Evolutionary conservation across 2,888 invertebrate genomes (phyloP), one percentile per base, ranked within the genome.

Genomic region (Eilema depressum): DNA sequence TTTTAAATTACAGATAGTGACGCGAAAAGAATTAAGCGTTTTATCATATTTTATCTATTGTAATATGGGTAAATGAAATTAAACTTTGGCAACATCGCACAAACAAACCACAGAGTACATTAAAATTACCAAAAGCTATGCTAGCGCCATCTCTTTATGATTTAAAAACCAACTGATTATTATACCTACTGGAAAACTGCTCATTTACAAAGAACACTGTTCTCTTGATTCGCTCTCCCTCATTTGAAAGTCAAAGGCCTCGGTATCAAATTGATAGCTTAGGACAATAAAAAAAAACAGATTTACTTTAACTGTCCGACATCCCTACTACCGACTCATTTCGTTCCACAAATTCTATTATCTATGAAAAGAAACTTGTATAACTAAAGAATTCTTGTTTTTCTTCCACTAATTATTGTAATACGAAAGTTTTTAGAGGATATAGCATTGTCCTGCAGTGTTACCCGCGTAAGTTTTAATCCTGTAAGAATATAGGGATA

Each of bases 301-400:
- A 20, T 63, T 56, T n/a, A 23, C 20, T 33, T 69, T 62, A 14
- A 11, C 26, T n/a, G 12, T 23, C 20, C 60, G 41, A 30, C 53
- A 71, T 67, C 71, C 73, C 67, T 74, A 71, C 1, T 28, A 10
- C 23, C 69, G 67, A 74, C 64, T 69, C 60, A 75, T 28, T 66
- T 60, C 59, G 4, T 37, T 69, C 61, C 68, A 71, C 60, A 70
- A 75, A 71, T 69, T 71, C 67, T 68, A 71, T 75, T 71, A 71
- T 68, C 65, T 66, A 68, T 71, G 68, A 75, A 73, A 69, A 75
- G 69, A 72, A 68, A 78, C 63, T 66, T 70, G 72, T 74, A 70
- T 73, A 77, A 66, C 37, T 71, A 12, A 25, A 53, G 64, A 77
- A 68, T 61, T 69, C 68, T 69, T 62, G 69, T 68, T 17, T 69